A percentile compares a stretch with the other conserved stretches of the same genome.
phyloP scores from a whole-genome alignment of 2,113 vertebrate genomes.

The Hystrix cristata region DNA sequence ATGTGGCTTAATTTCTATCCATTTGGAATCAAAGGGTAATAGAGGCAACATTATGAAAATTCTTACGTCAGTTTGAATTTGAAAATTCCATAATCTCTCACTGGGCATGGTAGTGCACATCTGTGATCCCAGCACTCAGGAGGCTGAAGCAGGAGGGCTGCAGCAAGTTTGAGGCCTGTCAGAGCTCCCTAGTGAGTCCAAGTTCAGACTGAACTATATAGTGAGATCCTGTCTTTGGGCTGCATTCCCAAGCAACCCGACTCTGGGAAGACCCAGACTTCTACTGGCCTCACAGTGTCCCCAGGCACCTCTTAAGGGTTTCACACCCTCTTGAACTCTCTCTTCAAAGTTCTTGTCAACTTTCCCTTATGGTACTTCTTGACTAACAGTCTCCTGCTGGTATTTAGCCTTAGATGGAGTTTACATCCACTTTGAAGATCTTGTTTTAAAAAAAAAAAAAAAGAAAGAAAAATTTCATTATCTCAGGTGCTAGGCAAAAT shows the following conservation, averaged over 20 bases:
- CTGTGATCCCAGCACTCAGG: not conserved
- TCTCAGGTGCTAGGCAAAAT: conserved; percentile 29
- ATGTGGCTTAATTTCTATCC: conserved; percentile 68
- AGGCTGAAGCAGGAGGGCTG: not conserved
- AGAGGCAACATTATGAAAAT: conserved; percentile 57
- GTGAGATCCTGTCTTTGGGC: not conserved
- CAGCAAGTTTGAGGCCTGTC: not conserved
- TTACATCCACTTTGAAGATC: too few species aligned
- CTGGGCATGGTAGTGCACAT: not conserved
- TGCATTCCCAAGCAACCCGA: too few species aligned
- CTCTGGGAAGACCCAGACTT: too few species aligned
- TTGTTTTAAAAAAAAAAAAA: not conserved
- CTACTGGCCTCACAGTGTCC: too few species aligned
- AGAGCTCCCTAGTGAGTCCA: not conserved
- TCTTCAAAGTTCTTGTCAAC: too few species aligned
- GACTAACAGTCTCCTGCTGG: too few species aligned
- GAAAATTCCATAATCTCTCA: conserved; percentile 10
- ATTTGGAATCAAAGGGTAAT: not conserved
- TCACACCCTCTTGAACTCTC: too few species aligned
- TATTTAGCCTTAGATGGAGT: too few species aligned
- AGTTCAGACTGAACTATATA: not conserved
- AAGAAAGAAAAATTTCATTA: not conserved
- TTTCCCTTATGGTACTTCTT: too few species aligned
- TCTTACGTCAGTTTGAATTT: conserved; percentile 24
- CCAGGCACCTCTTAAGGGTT: too few species aligned